Evolutionary conservation across 2,113 vertebrate species (phyloP).

Genomic region (Odocoileus hemionus): DNA sequence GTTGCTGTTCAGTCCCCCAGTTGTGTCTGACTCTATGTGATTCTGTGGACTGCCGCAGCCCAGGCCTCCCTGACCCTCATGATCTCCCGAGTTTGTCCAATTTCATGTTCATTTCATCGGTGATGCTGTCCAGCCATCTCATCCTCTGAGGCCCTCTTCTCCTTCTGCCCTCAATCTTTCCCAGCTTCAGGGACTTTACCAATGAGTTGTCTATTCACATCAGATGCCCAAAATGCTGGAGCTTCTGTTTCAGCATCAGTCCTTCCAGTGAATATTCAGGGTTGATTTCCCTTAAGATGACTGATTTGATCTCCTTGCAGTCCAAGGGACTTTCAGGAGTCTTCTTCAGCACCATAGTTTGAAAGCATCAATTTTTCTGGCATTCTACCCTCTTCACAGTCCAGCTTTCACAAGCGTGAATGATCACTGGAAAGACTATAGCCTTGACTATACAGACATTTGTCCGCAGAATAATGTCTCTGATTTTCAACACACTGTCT

Average conservation of each 20-base stretch:
- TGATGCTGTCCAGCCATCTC: not conserved
- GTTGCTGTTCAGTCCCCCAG: not conserved
- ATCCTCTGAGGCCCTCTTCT: not conserved
- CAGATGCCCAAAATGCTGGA: not conserved
- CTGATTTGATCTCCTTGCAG: not conserved
- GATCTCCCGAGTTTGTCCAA: not conserved
- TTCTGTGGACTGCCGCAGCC: not conserved
- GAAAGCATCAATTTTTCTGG: not conserved
- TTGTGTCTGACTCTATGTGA: not conserved
- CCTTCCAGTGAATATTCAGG: not conserved
- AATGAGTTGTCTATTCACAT: not conserved
- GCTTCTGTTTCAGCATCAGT: not conserved
- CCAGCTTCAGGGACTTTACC: not conserved
- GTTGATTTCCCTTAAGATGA: not conserved
- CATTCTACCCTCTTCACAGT: not conserved
- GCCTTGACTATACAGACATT: not conserved
- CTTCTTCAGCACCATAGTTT: not conserved
- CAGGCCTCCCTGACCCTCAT: not conserved
- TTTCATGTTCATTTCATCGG: not conserved
- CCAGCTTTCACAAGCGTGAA: not conserved
- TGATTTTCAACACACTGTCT: not conserved
- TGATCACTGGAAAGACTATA: not conserved
- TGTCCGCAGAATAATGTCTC: not conserved
- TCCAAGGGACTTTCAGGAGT: not conserved
- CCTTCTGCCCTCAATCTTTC: not conserved